phyloP scores from a whole-genome alignment of 2,113 vertebrate genomes.

The Gobio gobio region DNA sequence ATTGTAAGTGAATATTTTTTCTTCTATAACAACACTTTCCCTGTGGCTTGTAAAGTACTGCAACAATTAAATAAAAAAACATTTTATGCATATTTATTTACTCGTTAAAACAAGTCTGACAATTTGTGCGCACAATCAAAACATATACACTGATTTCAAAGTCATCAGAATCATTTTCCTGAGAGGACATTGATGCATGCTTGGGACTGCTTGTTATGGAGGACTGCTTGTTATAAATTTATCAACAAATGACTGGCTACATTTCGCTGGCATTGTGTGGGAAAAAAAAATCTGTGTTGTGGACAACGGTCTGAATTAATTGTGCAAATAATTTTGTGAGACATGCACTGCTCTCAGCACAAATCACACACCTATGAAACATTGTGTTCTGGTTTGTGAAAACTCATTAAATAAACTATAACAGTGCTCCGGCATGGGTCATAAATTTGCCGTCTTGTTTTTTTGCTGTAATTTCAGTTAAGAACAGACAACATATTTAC shows the following conservation, averaged over 20 bases:
- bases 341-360: neutral
- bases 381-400: neutral
- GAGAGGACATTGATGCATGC: neutral
- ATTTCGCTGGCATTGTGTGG: neutral
- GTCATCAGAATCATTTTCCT: neutral
- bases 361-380: neutral
- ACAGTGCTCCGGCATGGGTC: neutral
- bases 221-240: neutral
- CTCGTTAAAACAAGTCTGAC: neutral
- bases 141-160: neutral
- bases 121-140: neutral
- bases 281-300: neutral
- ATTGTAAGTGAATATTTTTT: neutral
- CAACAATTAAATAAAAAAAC: neutral
- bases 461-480: neutral
- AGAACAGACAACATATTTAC: neutral
- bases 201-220: neutral
- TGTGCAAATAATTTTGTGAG: neutral
- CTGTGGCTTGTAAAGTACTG: neutral
- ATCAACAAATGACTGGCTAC: neutral
- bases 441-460: neutral
- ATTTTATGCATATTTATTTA: neutral
- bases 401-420: neutral
- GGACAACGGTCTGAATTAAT: neutral
- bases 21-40: neutral